Base-by-base conservation (phyloP, 2,797 vertebrate species). In the Vipera ursinii region DNA sequence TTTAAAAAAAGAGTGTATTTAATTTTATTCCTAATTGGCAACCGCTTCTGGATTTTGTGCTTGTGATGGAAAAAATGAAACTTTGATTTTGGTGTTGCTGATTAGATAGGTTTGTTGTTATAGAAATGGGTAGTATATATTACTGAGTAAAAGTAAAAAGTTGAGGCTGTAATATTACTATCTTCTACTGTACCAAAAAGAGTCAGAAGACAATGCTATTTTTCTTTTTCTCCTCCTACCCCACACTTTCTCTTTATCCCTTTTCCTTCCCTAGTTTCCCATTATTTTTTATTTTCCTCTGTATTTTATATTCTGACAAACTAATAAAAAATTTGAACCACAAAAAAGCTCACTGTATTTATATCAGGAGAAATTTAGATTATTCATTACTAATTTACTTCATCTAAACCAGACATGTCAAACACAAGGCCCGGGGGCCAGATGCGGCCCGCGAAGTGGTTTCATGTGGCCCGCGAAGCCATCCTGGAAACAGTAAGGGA, bases 291-390 rank as follows among this genome's bases (percentile, higher is more conserved):
- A 20, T 73, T 73, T 73, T 17, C 65, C 65, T 32, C 32, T 73
- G 14, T 17, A 38, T 73, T 32, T 69, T 73, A 73, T 73, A 38
- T 38, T 17, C n/a, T 73, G 65, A 73, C 38, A 17, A 73, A 38
- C n/a, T 17, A 73, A 73, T 38, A 73, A 73, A 73, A 73, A 32
- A 73, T 38, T 17, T 38, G 65, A 73, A 73, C 14, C n/a, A 38
- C 65, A 73, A 38, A 0, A 78, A 0, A 0, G 51, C 28, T 28
- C n/a, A 73, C 32, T 61, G 9, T 20, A 51, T 61, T 14, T 85
- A 92, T 65, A 82, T 24, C 38, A 4, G 38, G 73, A 44, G 20
- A 82, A 44, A 82, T 20, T 85, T 44, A 90, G 61, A 90, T 78
- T 1, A 60, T 92, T 89, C n/a, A 65, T 22, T 61, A 92, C 48